These are phyloP conservation scores for Gisinianus flammeolus DNA, from an alignment of 2,888 invertebrate species.

Conservation along the genomic window DNA sequence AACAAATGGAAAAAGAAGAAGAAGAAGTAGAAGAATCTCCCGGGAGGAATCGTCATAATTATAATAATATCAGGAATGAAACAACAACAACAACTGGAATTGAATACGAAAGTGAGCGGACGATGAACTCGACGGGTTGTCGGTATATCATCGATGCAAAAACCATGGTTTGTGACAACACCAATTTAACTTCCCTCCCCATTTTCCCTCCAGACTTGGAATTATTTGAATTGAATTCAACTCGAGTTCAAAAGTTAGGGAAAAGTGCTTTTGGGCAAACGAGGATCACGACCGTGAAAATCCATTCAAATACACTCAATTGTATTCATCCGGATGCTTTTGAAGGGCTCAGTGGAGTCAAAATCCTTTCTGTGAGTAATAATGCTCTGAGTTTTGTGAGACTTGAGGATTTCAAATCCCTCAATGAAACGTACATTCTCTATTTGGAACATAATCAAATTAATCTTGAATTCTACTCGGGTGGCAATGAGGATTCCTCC, in stretches of 20 bases:
- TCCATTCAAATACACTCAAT: conserved; percentile 19
- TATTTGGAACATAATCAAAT: conserved; percentile 38
- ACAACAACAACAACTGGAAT: too few relatives aligned
- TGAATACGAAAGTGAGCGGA: not conserved
- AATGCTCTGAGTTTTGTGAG: conserved; percentile 27
- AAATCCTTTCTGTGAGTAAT: conserved; percentile 11
- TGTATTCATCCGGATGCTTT: conserved; percentile 37
- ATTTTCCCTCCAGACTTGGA: conserved; percentile 19
- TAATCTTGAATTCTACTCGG: not conserved
- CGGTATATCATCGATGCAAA: not conserved
- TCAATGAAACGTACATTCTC: conserved; percentile 7
- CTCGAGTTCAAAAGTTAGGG: conserved; percentile 7
- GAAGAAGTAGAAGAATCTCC: not conserved
- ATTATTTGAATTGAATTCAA: conserved; percentile 36
- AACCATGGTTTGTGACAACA: not conserved
- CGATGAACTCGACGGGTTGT: not conserved
- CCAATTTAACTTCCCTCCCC: not conserved
- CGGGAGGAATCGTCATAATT: too few relatives aligned
- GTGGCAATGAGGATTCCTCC: not conserved
- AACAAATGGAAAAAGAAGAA: not conserved
- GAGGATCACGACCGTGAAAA: conserved; percentile 28
- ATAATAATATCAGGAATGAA: too few relatives aligned
- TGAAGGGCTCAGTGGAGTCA: conserved; percentile 26
- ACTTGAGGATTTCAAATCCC: conserved; percentile 15
- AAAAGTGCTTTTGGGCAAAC: conserved; percentile 33